These are phyloP conservation scores for Hemiscyllium ocellatum DNA, from an alignment of 2,113 vertebrate genomes.

Conservation along the genomic window DNA sequence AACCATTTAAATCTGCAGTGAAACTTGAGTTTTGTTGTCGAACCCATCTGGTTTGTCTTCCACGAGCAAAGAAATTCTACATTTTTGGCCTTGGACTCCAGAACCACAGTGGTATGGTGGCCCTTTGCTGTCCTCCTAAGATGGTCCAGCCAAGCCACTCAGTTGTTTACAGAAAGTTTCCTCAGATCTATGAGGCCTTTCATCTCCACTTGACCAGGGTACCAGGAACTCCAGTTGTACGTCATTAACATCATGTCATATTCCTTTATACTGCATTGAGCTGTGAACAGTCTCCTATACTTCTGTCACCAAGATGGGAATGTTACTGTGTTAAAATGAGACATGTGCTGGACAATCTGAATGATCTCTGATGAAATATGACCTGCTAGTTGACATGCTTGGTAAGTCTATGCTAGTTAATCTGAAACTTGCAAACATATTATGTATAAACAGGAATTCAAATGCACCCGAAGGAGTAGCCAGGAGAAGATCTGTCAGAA, in stretches of 20 bases:
- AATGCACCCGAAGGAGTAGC: too few species aligned
- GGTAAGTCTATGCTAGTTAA: not conserved
- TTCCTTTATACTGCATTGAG: not conserved
- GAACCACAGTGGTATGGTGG: too few species aligned
- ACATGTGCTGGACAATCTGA: not conserved
- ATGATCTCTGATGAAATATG: not conserved
- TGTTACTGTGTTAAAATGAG: not conserved
- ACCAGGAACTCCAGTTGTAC: not conserved
- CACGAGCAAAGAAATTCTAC: not conserved
- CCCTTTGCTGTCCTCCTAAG: not conserved
- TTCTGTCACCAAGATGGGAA: not conserved
- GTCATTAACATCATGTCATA: not conserved
- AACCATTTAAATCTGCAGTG: too few species aligned
- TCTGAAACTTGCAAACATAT: not conserved
- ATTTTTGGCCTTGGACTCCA: not conserved
- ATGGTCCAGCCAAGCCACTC: not conserved
- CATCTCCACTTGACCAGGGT: not conserved
- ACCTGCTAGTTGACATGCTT: not conserved
- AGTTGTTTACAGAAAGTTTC: not conserved
- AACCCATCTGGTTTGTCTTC: too few species aligned
- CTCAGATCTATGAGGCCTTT: not conserved
- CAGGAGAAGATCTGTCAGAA: too few species aligned
- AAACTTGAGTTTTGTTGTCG: too few species aligned
- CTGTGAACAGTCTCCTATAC: not conserved
- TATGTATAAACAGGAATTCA: too few species aligned